Evolutionary conservation across 1,140 invertebrate species (phyloP), one percentile per base, ranked within the genome.

Genomic region (Caenorhabditis brenneri): DNA sequence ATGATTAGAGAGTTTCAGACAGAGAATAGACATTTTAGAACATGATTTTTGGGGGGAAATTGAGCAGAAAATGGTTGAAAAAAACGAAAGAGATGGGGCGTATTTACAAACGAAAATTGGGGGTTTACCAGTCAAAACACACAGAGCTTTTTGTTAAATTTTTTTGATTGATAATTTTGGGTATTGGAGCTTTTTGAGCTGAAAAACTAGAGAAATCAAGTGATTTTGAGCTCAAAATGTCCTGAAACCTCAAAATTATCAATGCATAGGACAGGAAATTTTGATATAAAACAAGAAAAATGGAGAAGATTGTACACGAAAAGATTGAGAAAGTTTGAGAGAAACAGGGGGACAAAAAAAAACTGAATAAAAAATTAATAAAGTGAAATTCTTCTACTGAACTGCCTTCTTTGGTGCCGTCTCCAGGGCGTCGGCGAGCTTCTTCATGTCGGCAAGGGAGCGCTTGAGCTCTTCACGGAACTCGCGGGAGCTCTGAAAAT

Each of bases 391-490:
- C 22, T 29, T 24, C 22, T 36, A 7, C 31, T n/a, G 65, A 42
- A 15, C n/a, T 16, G 15, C 2, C 31, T 81, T 80, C 24, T 48
- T 69, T 16, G 48, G 24, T 39, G 36, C 82, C 74, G 79, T 22
- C 4, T 74, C 65, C 2, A 74, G 7, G 0, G 65, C 65, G 10
- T 74, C 65, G 22, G 90, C 88, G 33, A 89, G 80, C 24, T 82
- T 82, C 19, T 82, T 42, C 89, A 90, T 90, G 27, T 90, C 89
- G 29, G 51, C 42, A 2, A 90, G 85, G n/a, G 83, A 85, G 22
- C 81, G 58, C 22, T 85, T 87, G 22, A 90, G 53, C 48, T 91
- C 89, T 58, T 89, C 85, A 29, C 89, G 89, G 86, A 90, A 90
- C 22, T 60, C 79, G 19, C 85, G 79, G 29, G 89, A 90, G 69